Percentiles rank a stretch among this genome's conserved stretches.
phyloP scores from a whole-genome alignment of 2,113 vertebrate genomes.

The Hippocampus mohnikei region DNA sequence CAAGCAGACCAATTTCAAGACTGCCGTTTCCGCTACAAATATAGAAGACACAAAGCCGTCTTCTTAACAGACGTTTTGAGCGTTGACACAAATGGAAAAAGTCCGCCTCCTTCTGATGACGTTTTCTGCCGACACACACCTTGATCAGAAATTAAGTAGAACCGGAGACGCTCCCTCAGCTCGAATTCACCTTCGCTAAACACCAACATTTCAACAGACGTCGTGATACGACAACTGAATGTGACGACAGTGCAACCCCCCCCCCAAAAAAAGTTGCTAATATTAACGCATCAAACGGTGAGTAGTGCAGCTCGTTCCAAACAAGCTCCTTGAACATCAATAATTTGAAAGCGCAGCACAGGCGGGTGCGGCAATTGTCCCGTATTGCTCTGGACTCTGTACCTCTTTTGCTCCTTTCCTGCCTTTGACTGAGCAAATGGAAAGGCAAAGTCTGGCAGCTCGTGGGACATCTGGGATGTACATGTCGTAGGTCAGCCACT shows the following conservation, averaged over 20 bases:
- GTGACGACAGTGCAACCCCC: no score
- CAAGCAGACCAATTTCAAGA: neutral
- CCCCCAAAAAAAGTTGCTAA: no score
- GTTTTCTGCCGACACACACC: conserved; percentile 34
- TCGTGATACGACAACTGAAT: no score
- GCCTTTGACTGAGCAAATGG: conserved; percentile 97
- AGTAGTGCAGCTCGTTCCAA: no score
- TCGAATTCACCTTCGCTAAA: neutral
- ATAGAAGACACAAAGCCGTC: no score
- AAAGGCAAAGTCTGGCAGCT: conserved; percentile 95
- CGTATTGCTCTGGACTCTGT: conserved; percentile 1
- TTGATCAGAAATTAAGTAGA: conserved; percentile 70
- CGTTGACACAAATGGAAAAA: conserved; percentile 33
- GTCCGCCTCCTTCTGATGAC: conserved; percentile 27
- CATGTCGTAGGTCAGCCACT: conserved; percentile 96
- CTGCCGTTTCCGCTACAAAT: neutral
- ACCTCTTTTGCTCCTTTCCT: conserved; percentile 98
- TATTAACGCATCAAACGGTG: no score
- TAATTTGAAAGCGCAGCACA: neutral
- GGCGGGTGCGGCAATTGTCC: neutral
- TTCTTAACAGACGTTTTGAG: neutral
- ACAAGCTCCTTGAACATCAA: no score
- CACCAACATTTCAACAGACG: neutral
- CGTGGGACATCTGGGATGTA: conserved; percentile 94
- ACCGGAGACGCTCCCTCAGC: conserved; percentile 49